Base-by-base conservation (phyloP, 2,797 vertebrate genomes). In the Melanotaenia pygmaea region DNA sequence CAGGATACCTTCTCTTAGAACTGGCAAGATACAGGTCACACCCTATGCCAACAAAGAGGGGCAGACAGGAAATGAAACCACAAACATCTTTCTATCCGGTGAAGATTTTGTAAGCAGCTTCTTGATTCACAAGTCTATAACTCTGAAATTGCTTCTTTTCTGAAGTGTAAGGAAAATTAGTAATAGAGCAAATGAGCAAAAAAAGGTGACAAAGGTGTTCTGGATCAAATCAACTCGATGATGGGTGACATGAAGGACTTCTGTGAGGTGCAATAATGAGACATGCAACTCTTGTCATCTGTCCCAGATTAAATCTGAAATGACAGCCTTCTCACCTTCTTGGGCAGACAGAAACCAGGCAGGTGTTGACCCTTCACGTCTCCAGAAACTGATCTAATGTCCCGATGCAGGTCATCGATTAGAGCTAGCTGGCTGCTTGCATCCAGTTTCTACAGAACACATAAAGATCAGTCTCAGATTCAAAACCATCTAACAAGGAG, bases 301-400 rank as follows among this genome's bases (percentile, higher is more conserved):
- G 14, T 28, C 14, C 26, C 18, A 56, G 13, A 56, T 6, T 16
- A 8, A 30, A 56, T 16, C 13, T 30, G 24, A 26, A 24, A 18
- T 50, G 20, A 3, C 56, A 53, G 16, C 3, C 5, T 20, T 56
- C 67, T 94, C 86, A 99, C 98, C 97, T 98, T 99, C 92, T 98
- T 99, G 1, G 97, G 97, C 83, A 99, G 95, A 91, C 98, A 99
- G 94, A 99, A 99, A 38, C 98, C 98, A 0, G 98, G 97, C 51
- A 99, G 94, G 0, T 98, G 95, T 67, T 96, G 95, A 66, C 97
- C 98, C 87, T 94, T 97, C 59, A 96, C 95, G 22, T 99, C 97
- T 0, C 94, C 94, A 45, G 96, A 95, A 24, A 94, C 94, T 67
- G 95, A 94, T 65, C 95, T 94, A 59, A 99, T 96, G 89, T 99